Conservation (phyloP, 2,888 invertebrate species). For the Phymatocera aterrima region DNA sequence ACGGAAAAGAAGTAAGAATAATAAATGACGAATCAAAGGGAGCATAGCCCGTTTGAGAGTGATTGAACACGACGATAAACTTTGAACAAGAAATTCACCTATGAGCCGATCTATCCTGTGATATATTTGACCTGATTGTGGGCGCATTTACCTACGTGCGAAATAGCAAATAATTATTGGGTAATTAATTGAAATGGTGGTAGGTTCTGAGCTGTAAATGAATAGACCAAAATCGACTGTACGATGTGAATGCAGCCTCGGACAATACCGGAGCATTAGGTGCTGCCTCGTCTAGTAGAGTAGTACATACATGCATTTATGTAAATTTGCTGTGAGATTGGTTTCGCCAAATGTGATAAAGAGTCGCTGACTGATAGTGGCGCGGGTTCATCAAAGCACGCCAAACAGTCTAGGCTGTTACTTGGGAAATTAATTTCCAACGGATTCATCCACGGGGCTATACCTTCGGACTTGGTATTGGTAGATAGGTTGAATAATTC, state of each 20-base stretch:
- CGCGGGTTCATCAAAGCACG: slow-evolving; percentile 9
- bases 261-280: background rate
- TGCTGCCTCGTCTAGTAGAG: background rate
- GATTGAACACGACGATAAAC: background rate
- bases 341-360: slow-evolving; percentile 3
- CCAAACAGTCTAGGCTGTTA: background rate
- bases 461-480: background rate
- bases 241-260: background rate
- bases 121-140: background rate
- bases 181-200: slow-evolving; percentile 1
- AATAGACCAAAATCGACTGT: background rate
- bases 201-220: background rate
- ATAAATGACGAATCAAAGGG: no score
- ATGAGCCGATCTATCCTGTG: background rate
- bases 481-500: background rate
- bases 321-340: background rate
- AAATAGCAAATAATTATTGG: slow-evolving; percentile 10
- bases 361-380: background rate
- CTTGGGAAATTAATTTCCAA: background rate
- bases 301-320: slow-evolving; percentile 7
- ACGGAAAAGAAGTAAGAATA: no score
- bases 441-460: background rate
- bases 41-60: background rate
- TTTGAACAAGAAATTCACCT: background rate
- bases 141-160: background rate